Evolutionary conservation across 2,888 invertebrate species (phyloP).

Genomic region (Campoplex capitator): DNA sequence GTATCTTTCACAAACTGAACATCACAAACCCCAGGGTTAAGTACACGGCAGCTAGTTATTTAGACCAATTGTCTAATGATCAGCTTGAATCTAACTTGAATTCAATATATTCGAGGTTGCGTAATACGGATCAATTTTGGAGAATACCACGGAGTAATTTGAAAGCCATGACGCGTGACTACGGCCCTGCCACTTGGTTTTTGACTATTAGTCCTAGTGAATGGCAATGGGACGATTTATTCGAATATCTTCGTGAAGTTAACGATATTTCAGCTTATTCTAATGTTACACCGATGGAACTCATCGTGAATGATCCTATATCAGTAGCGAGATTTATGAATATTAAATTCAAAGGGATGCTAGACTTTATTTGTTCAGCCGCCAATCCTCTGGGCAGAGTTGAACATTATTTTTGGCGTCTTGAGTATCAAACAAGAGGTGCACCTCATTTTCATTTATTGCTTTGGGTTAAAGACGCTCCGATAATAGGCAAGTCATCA

Average conservation of each 20-base stretch:
- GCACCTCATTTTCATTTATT: too few species aligned
- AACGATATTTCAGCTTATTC: constrained; percentile 68
- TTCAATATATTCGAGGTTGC: constrained; percentile 63
- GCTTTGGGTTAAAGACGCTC: too few species aligned
- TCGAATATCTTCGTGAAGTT: constrained; percentile 58
- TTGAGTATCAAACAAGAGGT: too few species aligned
- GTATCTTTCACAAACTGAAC: constrained; percentile 54
- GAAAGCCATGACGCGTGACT: constrained; percentile 69
- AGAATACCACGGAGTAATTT: constrained; percentile 67
- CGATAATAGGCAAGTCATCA: too few species aligned
- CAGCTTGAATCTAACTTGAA: constrained; percentile 67
- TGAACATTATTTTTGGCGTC: constrained; percentile 64
- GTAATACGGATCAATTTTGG: constrained; percentile 68
- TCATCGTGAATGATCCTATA: constrained; percentile 77
- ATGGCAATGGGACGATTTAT: constrained; percentile 72
- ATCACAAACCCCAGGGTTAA: constrained; percentile 49
- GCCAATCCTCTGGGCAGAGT: constrained; percentile 72
- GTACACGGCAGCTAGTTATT: constrained; percentile 65
- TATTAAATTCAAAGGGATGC: constrained; percentile 75
- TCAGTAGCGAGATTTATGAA: constrained; percentile 78
- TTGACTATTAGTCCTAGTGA: constrained; percentile 68
- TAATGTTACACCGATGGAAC: constrained; percentile 62
- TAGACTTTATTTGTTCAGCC: constrained; percentile 74
- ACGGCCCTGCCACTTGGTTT: constrained; percentile 74
- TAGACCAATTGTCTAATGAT: constrained; percentile 61